These are phyloP conservation scores for Chionomys nivalis DNA, from an alignment of 2,113 vertebrate species.

Conservation along the genomic window DNA sequence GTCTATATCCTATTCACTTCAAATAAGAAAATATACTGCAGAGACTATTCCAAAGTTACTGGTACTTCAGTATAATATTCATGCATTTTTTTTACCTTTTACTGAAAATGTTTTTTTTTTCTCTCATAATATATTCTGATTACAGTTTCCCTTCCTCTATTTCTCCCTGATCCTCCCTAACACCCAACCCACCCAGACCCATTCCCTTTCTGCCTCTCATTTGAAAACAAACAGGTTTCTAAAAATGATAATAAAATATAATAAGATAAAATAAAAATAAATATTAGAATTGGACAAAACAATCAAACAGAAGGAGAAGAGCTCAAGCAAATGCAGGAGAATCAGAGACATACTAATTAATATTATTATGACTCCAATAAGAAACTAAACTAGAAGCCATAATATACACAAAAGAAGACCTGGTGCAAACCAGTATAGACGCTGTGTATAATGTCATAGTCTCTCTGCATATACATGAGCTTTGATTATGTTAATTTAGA, in stretches of 20 bases:
- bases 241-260: background rate
- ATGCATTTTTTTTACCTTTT: slow-evolving; percentile 19
- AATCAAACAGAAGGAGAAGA: background rate
- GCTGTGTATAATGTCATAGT: no score
- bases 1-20: slow-evolving; percentile 76
- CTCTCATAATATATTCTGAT: background rate
- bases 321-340: background rate
- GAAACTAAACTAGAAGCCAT: no score
- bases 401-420: background rate
- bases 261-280: background rate
- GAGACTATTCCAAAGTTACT: slow-evolving; percentile 82
- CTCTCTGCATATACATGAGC: no score
- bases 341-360: background rate
- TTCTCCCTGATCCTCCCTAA: background rate
- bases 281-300: background rate
- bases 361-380: background rate
- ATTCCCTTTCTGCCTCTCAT: background rate
- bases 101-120: background rate
- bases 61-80: slow-evolving; percentile 61
- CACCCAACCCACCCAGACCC: no score
- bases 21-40: slow-evolving; percentile 83
- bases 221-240: background rate
- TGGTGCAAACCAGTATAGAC: background rate
- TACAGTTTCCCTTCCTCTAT: background rate
- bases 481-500: background rate